Evolutionary conservation across 2,113 vertebrate species (phyloP), one percentile per base, ranked within the genome.

Genomic region (Aegotheles bennettii): DNA sequence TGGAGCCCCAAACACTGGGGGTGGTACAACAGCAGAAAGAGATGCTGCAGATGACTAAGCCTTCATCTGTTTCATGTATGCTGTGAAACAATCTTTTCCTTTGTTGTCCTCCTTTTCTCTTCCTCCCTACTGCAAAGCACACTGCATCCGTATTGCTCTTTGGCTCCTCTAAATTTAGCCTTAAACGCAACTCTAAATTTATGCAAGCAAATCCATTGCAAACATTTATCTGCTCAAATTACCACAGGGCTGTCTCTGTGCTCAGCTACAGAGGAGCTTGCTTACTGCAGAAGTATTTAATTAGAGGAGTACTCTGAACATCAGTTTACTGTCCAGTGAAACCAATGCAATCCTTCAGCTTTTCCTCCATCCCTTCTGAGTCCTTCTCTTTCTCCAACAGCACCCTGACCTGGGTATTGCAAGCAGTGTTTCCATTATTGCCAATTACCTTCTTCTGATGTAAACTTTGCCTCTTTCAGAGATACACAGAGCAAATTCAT

Each of bases 151-250:
- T 3, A 2, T 8, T 60, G 70, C 53, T 87, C 81, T 65, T 76
- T 11, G 38, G 38, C 74, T 80, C 48, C 59, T 87, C 90, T 87
- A 83, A 91, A 91, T 73, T 83, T 74, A 91, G 78, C 33, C 42
- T 83, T 80, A 83, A 96, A 91, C 67, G 80, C 67, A 73, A 57
- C 38, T 80, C 90, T 67, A 80, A 93, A 80, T 80, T 88, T 70
- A 74, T 35, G 29, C 54, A 93, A 74, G 59, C n/a, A 89, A 90
- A 87, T 74, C 82, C 57, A 74, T 54, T 38, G 9, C 67, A 71
- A 84, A 71, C 42, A 85, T 71, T 69, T 53, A 50, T 38, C 81
- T 80, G 54, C 85, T 90, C 94, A 63, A 83, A 84, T 81, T 88
- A 85, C 82, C 43, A 63, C 0, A 0, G 24, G 38, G 45, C 45